Conservation (phyloP, 2,113 vertebrate species). For the Prinia subflava region DNA sequence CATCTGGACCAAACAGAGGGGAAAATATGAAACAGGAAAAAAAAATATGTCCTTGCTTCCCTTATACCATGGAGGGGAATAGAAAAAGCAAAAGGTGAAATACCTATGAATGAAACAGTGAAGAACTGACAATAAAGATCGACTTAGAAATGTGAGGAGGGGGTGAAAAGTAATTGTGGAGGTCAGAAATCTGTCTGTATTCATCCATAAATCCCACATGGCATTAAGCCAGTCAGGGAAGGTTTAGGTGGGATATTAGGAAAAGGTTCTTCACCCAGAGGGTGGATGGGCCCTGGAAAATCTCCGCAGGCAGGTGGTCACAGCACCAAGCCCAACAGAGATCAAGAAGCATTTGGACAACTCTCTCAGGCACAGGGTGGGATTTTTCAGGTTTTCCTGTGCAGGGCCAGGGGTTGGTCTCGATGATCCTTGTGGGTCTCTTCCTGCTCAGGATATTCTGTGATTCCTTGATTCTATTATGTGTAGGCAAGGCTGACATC, state of each 20-base stretch:
- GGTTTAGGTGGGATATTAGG: not conserved
- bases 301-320: not conserved
- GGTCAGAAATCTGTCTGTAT: not conserved
- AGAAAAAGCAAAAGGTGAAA: not conserved
- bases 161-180: not conserved
- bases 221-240: no score
- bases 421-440: fast-evolving
- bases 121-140: not conserved
- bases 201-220: not conserved
- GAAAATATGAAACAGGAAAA: not conserved
- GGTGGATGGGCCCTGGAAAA: not conserved
- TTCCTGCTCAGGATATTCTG: not conserved
- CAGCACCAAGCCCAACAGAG: not conserved
- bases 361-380: not conserved
- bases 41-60: not conserved
- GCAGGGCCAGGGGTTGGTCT: not conserved
- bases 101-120: not conserved
- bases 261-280: not conserved
- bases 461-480: not conserved
- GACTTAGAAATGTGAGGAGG: not conserved
- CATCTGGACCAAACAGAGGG: not conserved
- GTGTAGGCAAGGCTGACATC: not conserved
- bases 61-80: not conserved
- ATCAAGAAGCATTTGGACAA: no score
- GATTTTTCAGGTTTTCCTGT: not conserved